Base-by-base conservation (phyloP, 2,113 vertebrate genomes). In the Lamprotornis superbus region DNA sequence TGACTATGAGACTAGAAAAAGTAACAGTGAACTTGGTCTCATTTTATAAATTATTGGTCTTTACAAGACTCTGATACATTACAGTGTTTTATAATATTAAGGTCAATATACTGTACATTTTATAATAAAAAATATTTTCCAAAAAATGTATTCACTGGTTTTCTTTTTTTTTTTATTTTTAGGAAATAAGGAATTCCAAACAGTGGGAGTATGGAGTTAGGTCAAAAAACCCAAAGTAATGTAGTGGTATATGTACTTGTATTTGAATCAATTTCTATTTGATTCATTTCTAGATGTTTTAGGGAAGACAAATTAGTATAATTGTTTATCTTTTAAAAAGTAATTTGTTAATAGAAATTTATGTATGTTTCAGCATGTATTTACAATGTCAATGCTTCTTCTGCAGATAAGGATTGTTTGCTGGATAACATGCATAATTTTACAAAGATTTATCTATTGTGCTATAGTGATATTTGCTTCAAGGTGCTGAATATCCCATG, bases 41-140 rank as follows among this genome's bases (percentile, higher is more conserved):
- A 94, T 98, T 97, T 97, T 96, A 98, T 98, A 99, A 99, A 98
- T 99, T 98, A 99, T 99, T 99, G 98, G 98, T 98, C 97, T 98
- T 98, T 98, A 98, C 96, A 98, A 98, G 98, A 98, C 97, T 98
- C 92, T 97, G 96, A 93, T 97, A 90, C 95, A 86, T 95, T 93
- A 90, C 96, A 96, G 94, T 97, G 97, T 98, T 97, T 96, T 98
- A 97, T 97, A 98, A 96, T 95, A 96, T 95, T 97, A 98, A 98
- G 96, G 95, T 98, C 98, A 95, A 96, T 97, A 97, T 98, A 97
- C 97, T 98, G 97, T 98, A 97, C 94, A 97, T 98, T 97, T 97
- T 98, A 95, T 97, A 98, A 98, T 98, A 97, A 98, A 98, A 93
- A 97, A 84, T 97, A 95, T 97, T 98, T 98, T 98, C 96, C 82